A percentile compares a stretch with the other conserved stretches of the same genome.
These are phyloP conservation scores for Macaca fascicularis DNA, from an alignment of 2,113 vertebrate genomes.

Conservation along the genomic window DNA sequence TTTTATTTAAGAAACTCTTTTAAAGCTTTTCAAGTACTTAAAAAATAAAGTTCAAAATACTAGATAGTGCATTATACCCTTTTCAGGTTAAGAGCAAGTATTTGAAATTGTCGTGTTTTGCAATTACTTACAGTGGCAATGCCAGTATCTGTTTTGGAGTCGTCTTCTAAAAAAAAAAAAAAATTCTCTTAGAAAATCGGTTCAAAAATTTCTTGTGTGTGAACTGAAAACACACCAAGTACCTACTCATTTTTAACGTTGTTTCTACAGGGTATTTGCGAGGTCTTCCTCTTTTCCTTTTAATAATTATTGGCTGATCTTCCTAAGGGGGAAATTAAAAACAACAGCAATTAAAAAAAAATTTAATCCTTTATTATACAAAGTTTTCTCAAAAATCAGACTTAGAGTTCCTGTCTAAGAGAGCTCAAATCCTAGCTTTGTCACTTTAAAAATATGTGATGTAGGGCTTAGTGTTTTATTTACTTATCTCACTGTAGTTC, in stretches of 20 bases:
- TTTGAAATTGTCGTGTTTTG: not conserved
- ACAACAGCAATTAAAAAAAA: not conserved
- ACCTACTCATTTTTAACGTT: conserved; percentile 81
- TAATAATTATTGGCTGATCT: conserved; percentile 82
- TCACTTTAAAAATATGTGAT: not conserved
- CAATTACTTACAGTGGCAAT: conserved; percentile 82
- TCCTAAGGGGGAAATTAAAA: conserved; percentile 68
- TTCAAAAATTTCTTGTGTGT: conserved; percentile 39
- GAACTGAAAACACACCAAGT: not conserved
- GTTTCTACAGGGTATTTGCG: conserved; percentile 86
- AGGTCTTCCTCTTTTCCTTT: conserved; percentile 87
- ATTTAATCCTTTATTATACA: not conserved
- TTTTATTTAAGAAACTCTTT: not conserved
- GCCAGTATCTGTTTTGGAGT: conserved; percentile 81
- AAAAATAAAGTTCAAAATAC: not conserved
- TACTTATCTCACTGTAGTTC: too few species aligned
- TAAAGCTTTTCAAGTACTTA: conserved; percentile 29
- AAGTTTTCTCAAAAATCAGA: not conserved
- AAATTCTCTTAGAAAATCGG: conserved; percentile 75
- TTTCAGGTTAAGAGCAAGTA: not conserved
- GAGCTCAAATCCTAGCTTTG: not conserved
- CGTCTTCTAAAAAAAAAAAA: conserved; percentile 82
- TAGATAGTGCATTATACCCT: not conserved
- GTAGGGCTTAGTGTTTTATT: too few species aligned
- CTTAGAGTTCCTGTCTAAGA: not conserved